Base-by-base conservation (phyloP, 2,888 invertebrate genomes). In the Erebia aethiops region DNA sequence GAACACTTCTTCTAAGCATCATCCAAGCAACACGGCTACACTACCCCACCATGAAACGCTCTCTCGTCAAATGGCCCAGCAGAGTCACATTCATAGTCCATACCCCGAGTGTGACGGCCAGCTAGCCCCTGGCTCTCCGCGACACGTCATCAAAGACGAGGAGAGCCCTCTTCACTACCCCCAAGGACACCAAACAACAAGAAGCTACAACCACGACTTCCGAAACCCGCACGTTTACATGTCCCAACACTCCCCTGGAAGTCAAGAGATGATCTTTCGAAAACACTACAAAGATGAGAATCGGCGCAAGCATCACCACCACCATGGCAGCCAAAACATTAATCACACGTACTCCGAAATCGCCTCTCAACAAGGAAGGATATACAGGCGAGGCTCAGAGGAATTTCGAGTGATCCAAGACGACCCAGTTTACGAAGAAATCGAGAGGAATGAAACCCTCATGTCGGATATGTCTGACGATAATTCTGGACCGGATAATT, bases 1-100 rank as follows among this genome's bases (percentile, higher is more conserved):
- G 96, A 96, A 96, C 96, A 96, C 96, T 96, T 96, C 96, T 96
- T 96, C 96, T 96, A 96, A 96, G 87, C 96, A 96, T 78, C 96
- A 92, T 74, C 95, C 90, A 92, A 95, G 83, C 91, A 96, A 85
- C 94, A 95, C 85, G 87, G 95, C 93, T 92, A 96, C 92, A 89
- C 95, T 92, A 91, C 96, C 90, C 91, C 96, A 85, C 94, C 96
- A 81, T 90, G 96, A 90, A 91, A 95, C 85, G 85, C 90, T 92
- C 76, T 92, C 91, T 73, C 92, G 92, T 13, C 88, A 90, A 76
- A 74, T 92, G 80, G 87, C 85, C 7, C 91, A 89, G 75, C 92
- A 91, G 77, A 94, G 93, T 79, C 94, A 94, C 71, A 88, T 94
- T 64, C 91, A 94, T 77, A 93, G 93, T 79, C 94, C 94, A 71